Percentiles rank a stretch among this genome's conserved stretches.
Conservation (phyloP, 2,797 vertebrate species). For the Amniataba percoides region DNA sequence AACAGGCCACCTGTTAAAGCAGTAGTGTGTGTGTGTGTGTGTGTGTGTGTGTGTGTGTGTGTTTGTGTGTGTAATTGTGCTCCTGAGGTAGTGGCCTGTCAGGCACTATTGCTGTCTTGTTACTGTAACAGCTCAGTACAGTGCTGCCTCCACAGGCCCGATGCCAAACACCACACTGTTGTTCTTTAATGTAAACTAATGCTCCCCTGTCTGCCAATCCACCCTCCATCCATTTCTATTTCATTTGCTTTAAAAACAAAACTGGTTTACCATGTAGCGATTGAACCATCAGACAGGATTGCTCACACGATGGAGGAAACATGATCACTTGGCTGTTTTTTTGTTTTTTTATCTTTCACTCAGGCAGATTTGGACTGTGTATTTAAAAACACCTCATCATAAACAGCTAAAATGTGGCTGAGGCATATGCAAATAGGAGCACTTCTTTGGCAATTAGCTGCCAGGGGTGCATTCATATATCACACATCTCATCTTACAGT, state of each 20-base stretch:
- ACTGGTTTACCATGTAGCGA: conserved; percentile 35
- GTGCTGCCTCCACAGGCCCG: conserved; percentile 48
- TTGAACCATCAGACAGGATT: conserved; percentile 8
- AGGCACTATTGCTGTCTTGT: conserved; percentile 56
- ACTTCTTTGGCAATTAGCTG: conserved; percentile 31
- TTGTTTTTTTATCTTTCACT: conserved; percentile 5
- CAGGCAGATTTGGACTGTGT: conserved; percentile 10
- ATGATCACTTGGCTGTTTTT: conserved; percentile 5
- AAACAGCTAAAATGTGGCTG: conserved; percentile 10
- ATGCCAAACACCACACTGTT: conserved; percentile 54
- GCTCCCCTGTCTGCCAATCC: conserved; percentile 36
- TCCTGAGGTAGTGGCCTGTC: conserved; percentile 57
- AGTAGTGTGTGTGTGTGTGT: conserved; percentile 15
- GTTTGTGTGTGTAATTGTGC: conserved; percentile 42
- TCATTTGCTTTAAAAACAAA: conserved; percentile 49
- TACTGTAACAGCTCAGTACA: conserved; percentile 50
- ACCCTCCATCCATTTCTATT: conserved; percentile 49
- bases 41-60: conserved; percentile 27
- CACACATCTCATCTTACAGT: conserved; percentile 31
- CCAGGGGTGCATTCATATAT: conserved; percentile 22
- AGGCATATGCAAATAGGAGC: conserved; percentile 22
- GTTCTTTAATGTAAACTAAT: conserved; percentile 52
- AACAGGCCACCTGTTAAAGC: conserved; percentile 60
- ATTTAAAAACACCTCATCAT: conserved; percentile 13
- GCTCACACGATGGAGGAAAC: conserved; percentile 1